Evolutionary conservation across 2,797 vertebrate genomes (phyloP).

Genomic region (Tadarida brasiliensis): DNA sequence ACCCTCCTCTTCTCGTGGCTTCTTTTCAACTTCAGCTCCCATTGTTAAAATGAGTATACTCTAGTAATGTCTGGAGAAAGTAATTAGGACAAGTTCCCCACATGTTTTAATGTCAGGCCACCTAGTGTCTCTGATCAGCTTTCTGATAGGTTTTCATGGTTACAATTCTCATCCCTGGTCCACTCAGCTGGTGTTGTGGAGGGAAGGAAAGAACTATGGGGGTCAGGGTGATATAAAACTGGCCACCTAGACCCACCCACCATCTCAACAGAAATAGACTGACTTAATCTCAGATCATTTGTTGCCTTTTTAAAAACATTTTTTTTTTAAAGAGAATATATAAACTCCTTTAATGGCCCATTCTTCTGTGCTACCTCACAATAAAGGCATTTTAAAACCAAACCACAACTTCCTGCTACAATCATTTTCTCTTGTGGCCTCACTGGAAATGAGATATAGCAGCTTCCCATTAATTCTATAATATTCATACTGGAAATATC

Average conservation of each 20-base stretch:
- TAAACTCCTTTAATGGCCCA: constrained; percentile 48
- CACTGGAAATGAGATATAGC: constrained; percentile 50
- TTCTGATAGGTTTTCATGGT: neutral
- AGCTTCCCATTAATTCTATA: constrained; percentile 7
- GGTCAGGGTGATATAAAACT: neutral
- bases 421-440: constrained; percentile 53
- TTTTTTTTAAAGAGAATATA: neutral
- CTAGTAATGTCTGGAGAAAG: constrained; percentile 17
- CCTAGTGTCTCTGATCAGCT: neutral
- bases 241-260: neutral
- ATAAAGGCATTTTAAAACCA: constrained; percentile 67
- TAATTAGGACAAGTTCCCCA: neutral
- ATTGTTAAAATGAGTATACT: constrained; percentile 1
- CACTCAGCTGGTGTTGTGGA: neutral
- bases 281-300: constrained; percentile 12
- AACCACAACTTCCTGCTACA: constrained; percentile 68
- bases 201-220: neutral
- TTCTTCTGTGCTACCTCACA: constrained; percentile 53
- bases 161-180: neutral
- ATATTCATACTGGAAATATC: constrained; percentile 52
- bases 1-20: neutral
- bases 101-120: neutral
- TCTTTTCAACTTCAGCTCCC: neutral
- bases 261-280: neutral
- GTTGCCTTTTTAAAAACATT: constrained; percentile 49